Conservation (phyloP, 1,140 invertebrate species). For the Hyles vespertilio region DNA sequence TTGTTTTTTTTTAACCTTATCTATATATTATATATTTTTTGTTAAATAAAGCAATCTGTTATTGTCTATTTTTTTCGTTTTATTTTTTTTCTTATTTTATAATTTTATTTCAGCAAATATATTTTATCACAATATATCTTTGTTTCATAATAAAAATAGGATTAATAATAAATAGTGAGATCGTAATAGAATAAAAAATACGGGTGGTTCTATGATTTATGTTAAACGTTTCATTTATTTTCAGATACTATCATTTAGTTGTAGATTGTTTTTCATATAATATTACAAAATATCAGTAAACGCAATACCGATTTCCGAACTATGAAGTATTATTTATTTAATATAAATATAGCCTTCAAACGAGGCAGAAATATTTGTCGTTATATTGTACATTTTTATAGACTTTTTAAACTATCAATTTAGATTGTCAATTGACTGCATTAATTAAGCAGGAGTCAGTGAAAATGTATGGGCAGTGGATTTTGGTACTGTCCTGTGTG, state of each 20-base stretch:
- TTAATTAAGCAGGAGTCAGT: too few relatives aligned
- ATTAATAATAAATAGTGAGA: slow-evolving; percentile 67
- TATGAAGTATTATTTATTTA: slow-evolving; percentile 9
- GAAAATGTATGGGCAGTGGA: too few relatives aligned
- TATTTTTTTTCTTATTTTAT: slow-evolving; percentile 52
- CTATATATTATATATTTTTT: slow-evolving; percentile 75
- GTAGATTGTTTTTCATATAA: slow-evolving; percentile 33
- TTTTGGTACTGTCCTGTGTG: too few relatives aligned
- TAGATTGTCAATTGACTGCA: too few relatives aligned
- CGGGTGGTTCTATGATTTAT: slow-evolving; percentile 66
- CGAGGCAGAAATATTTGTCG: too few relatives aligned
- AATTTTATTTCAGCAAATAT: slow-evolving; percentile 20
- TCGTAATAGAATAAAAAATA: slow-evolving; percentile 61
- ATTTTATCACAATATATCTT: not conserved
- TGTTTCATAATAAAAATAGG: slow-evolving; percentile 42
- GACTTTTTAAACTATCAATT: too few relatives aligned
- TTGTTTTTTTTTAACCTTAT: slow-evolving; percentile 64
- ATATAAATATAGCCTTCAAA: too few relatives aligned
- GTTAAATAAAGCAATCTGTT: slow-evolving; percentile 75
- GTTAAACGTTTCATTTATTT: slow-evolving; percentile 4
- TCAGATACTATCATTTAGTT: slow-evolving; percentile 29
- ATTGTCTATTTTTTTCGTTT: slow-evolving; percentile 69
- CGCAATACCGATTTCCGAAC: slow-evolving; percentile 18
- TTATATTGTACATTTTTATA: too few relatives aligned
- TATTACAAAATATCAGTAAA: slow-evolving; percentile 7